Evolutionary conservation across 2,797 vertebrate genomes (phyloP).

Genomic region (Sebastes umbrosus): DNA sequence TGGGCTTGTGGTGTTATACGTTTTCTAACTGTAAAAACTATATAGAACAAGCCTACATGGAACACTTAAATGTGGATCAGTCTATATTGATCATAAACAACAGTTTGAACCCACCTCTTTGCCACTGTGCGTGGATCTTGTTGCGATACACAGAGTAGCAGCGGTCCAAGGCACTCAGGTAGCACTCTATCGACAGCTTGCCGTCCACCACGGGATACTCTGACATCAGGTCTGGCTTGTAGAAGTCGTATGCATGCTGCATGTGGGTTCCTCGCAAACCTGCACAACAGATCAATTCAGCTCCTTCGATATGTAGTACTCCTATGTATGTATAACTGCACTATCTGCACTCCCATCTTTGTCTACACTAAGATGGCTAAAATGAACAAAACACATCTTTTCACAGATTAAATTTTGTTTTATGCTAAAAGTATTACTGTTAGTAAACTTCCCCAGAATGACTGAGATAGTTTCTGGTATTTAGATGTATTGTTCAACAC

Average conservation of each 20-base stretch:
- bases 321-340: background rate
- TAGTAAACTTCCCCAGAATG: background rate
- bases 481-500: background rate
- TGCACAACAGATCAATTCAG: constrained; percentile 48
- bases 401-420: background rate
- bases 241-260: constrained; percentile 98
- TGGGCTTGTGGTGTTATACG: background rate
- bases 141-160: constrained; percentile 94
- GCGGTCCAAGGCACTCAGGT: constrained; percentile 94
- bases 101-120: constrained; percentile 85
- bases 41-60: background rate
- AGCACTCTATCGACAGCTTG: constrained; percentile 97
- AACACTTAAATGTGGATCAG: background rate
- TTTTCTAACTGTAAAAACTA: background rate
- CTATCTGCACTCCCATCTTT: no score
- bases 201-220: constrained; percentile 97
- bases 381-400: background rate
- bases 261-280: constrained; percentile 97
- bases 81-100: background rate
- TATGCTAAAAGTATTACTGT: background rate
- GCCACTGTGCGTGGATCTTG: constrained; percentile 94
- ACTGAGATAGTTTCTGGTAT: background rate
- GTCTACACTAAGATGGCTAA: background rate
- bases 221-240: constrained; percentile 96
- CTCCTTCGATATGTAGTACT: background rate